phyloP scores from a whole-genome alignment of 2,113 vertebrate genomes.

The Silurus meridionalis region DNA sequence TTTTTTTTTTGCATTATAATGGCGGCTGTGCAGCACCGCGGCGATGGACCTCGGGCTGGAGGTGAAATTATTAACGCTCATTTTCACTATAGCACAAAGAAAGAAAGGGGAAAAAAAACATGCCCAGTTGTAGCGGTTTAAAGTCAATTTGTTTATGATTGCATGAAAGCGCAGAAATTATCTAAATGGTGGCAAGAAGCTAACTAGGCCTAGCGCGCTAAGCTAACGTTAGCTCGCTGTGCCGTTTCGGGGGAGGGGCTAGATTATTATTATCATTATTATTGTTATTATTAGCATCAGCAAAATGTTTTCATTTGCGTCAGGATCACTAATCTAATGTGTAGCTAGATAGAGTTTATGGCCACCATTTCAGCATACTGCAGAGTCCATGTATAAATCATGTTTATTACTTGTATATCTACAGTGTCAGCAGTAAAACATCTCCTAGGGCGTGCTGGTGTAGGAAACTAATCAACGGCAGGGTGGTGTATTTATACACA shows the following conservation, averaged over 20 bases:
- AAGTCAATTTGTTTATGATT: background rate
- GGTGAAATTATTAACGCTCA: constrained; percentile 43
- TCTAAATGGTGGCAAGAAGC: background rate
- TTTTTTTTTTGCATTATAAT: constrained; percentile 4
- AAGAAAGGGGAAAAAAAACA: background rate
- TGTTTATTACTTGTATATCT: background rate
- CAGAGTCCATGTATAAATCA: background rate
- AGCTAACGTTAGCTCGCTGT: constrained; percentile 15
- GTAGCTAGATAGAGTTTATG: background rate
- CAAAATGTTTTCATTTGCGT: background rate
- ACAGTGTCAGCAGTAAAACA: background rate
- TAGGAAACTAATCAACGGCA: background rate
- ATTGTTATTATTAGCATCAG: background rate
- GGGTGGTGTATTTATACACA: background rate
- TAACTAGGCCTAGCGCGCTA: constrained; percentile 3
- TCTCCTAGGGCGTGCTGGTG: background rate
- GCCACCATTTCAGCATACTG: background rate
- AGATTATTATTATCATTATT: background rate
- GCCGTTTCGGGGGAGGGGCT: background rate
- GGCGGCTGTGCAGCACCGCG: constrained; percentile 42
- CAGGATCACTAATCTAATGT: background rate
- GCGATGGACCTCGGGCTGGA: constrained; percentile 41
- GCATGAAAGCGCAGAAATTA: background rate
- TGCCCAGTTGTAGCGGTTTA: background rate
- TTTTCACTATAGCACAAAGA: background rate